Conservation (phyloP, 1,140 invertebrate genomes). For the Amyelois transitella region DNA sequence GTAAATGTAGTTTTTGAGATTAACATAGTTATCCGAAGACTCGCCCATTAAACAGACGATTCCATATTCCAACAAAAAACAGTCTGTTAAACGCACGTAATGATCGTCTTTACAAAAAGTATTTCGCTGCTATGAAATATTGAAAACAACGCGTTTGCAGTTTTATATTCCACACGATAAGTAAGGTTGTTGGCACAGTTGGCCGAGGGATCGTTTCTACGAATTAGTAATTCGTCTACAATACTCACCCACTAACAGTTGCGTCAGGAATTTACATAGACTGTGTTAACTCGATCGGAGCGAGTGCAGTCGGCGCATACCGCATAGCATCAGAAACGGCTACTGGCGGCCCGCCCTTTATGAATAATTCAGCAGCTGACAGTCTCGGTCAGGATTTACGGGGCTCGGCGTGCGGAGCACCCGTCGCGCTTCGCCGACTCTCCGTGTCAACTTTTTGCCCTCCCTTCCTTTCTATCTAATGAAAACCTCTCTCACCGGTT, state of each 20-base stretch:
- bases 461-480: slow-evolving; percentile 48
- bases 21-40: too few relatives aligned
- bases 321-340: slow-evolving; percentile 24
- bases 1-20: not conserved
- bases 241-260: not conserved
- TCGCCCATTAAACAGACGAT: too few relatives aligned
- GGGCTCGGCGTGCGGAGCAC: slow-evolving; percentile 18
- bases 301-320: slow-evolving; percentile 20
- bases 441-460: slow-evolving; percentile 45
- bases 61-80: too few relatives aligned
- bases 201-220: not conserved
- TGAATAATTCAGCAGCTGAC: slow-evolving; percentile 53
- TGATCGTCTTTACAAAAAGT: slow-evolving; percentile 25
- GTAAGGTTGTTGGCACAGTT: slow-evolving; percentile 6
- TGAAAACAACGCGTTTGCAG: slow-evolving; percentile 24
- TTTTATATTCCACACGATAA: slow-evolving; percentile 13
- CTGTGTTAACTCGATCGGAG: slow-evolving; percentile 1
- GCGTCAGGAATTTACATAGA: slow-evolving; percentile 2
- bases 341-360: slow-evolving; percentile 29
- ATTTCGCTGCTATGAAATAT: slow-evolving; percentile 38
- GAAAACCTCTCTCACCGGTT: slow-evolving; percentile 48
- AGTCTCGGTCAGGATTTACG: slow-evolving; percentile 38
- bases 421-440: slow-evolving; percentile 13
- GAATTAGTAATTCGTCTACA: not conserved
- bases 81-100: too few relatives aligned